phyloP scores from a whole-genome alignment of 2,113 vertebrate species.

The Bos javanicus region DNA sequence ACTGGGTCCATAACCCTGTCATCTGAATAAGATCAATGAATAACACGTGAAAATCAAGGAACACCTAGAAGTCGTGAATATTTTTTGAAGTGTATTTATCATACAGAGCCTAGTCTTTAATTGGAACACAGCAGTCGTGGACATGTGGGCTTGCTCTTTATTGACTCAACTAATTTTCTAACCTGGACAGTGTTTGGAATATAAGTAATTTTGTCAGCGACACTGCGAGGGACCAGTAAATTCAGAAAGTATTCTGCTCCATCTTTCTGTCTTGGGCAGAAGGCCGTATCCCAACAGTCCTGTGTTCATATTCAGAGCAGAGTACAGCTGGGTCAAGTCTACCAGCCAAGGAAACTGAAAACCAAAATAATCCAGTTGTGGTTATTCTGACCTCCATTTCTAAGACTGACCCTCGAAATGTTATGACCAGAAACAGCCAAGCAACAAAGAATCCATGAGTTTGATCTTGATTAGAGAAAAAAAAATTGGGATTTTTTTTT shows the following conservation, averaged over 20 bases:
- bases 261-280: constrained; percentile 27
- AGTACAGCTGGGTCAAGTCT: not conserved
- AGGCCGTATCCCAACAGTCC: not conserved
- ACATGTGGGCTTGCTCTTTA: not conserved
- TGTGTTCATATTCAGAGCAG: not conserved
- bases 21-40: not conserved
- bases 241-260: not conserved
- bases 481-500: not conserved
- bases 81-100: not conserved
- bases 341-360: not conserved
- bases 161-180: constrained; percentile 12
- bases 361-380: not conserved
- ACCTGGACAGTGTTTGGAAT: constrained; percentile 49
- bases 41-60: not conserved
- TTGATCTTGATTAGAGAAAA: not conserved
- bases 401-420: not conserved
- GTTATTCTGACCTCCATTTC: not conserved
- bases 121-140: not conserved
- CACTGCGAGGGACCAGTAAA: constrained; percentile 16
- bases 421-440: not conserved
- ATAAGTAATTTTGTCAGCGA: constrained; percentile 43
- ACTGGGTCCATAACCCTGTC: not conserved
- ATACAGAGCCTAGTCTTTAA: not conserved
- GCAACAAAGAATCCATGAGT: not conserved
- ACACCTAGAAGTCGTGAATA: not conserved